Base-by-base conservation (phyloP, 2,797 vertebrate species). In the Catostomus latipinnis region DNA sequence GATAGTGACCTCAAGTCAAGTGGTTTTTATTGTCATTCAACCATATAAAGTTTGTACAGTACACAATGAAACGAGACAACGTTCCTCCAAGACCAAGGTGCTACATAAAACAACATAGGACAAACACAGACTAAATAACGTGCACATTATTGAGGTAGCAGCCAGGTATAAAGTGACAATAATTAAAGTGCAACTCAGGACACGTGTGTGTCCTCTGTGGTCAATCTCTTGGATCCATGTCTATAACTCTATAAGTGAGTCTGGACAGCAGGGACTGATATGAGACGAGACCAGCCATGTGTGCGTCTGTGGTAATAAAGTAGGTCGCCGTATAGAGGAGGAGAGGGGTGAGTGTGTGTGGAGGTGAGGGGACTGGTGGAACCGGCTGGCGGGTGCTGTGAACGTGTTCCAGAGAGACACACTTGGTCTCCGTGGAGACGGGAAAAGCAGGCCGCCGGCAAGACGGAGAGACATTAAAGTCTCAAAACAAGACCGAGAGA, bases 401-500 rank as follows among this genome's bases (percentile, higher is more conserved):
- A 74, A 76, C 16, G 81, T 53, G 18, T 62, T 81, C 78, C 13
- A 5, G 63, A 71, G 22, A 74, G 78, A 75, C 46, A 43, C 11
- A 48, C 69, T 12, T 76, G 34, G 65, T 78, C 84, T 83, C 80
- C 46, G 72, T 66, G 57, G 83, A 84, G 83, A 83, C 34, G 8
- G 43, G 76, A 53, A 89, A 91, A 89, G 58, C 18, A 89, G 87
- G 88, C 84, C 74, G 52, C 54, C 76, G 76, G 80, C 65, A 57
- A 68, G 68, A 80, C 0, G 45, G 43, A 76, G 53, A 81, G 48
- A 70, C 53, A 56, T 34, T 45, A 52, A 63, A 79, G 60, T 60
- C 75, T 66, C 18, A 8, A 54, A 54, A 66, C 50, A 45, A 78
- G 22, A 61, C 49, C 43, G 16, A 50, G 6, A 62, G 48, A 71